phyloP scores from a whole-genome alignment of 2,888 invertebrate species.

The Hypena proboscidalis region DNA sequence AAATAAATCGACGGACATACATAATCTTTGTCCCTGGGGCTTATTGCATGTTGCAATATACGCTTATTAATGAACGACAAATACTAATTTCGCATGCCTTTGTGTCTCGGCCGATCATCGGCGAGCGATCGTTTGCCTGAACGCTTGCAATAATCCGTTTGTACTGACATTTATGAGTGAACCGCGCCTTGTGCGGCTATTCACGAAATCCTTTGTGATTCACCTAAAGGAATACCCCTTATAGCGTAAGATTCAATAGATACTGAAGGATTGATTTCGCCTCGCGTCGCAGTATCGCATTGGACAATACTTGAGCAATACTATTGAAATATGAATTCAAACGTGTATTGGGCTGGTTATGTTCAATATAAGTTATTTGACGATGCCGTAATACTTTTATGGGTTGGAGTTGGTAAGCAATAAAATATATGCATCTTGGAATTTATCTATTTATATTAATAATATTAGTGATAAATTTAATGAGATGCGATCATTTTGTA shows the following conservation, averaged over 20 bases:
- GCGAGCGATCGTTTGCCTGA: constrained; percentile 43
- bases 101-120: constrained; percentile 50
- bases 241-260: constrained; percentile 31
- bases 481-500: no score
- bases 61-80: constrained; percentile 64
- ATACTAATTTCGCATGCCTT: constrained; percentile 70
- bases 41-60: constrained; percentile 45
- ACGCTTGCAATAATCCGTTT: constrained; percentile 52
- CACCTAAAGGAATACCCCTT: constrained; percentile 28
- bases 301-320: constrained; percentile 12
- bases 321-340: constrained; percentile 23
- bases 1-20: not conserved
- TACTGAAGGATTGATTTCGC: constrained; percentile 29
- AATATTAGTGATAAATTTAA: no score
- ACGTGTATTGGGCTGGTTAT: constrained; percentile 3
- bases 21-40: constrained; percentile 42
- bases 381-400: not conserved
- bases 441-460: no score
- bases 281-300: constrained; percentile 11
- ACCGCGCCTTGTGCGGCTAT: constrained; percentile 31
- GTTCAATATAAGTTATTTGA: not conserved
- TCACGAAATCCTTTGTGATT: constrained; percentile 41
- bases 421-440: no score
- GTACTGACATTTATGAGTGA: constrained; percentile 48
- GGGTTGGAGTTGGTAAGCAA: not conserved